Percentiles rank a stretch among this genome's conserved stretches.
phyloP scores from a whole-genome alignment of 2,888 invertebrate genomes.

The Cetonia aurata region DNA sequence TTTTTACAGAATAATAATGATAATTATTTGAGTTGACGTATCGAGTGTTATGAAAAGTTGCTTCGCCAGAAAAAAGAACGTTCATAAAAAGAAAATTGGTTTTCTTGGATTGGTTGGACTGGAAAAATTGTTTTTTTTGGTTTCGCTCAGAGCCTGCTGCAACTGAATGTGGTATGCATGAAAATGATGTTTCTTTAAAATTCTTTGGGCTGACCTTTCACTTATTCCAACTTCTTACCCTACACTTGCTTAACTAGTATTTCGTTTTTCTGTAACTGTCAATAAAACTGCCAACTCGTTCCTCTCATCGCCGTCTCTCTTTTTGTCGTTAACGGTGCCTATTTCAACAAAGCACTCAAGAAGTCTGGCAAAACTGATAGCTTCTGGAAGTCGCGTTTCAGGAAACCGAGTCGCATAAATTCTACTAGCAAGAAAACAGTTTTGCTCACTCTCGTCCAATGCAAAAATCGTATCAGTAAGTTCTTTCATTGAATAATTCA shows the following conservation, averaged over 20 bases:
- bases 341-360: too few species aligned
- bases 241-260: background rate
- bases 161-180: background rate
- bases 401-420: background rate
- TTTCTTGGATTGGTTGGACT: too few species aligned
- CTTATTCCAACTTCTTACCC: background rate
- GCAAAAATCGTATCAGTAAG: too few species aligned
- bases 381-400: background rate
- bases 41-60: too few species aligned
- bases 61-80: too few species aligned
- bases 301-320: background rate
- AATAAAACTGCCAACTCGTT: background rate
- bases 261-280: too few species aligned
- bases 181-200: background rate
- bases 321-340: background rate
- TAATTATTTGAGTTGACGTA: too few species aligned
- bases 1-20: too few species aligned
- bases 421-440: background rate
- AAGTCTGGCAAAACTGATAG: background rate
- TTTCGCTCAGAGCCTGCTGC: background rate
- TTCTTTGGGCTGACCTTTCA: background rate
- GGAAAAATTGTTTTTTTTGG: too few species aligned
- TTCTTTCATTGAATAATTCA: too few species aligned
- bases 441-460: too few species aligned
- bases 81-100: too few species aligned